phyloP scores from a whole-genome alignment of 1,140 invertebrate genomes.

The Lasioglossum baleicum region DNA sequence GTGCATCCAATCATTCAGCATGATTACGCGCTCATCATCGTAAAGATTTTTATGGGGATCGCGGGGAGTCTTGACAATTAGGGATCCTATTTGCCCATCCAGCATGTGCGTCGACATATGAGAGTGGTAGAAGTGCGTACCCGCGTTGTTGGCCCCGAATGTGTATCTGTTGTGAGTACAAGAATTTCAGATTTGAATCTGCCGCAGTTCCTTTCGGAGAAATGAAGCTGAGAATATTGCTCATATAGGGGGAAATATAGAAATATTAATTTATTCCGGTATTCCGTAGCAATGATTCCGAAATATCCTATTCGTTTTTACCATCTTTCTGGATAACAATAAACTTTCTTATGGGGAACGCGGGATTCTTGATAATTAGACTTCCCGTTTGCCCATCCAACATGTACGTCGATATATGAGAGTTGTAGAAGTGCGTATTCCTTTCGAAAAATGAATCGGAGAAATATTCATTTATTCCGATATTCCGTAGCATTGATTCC shows the following conservation, averaged over 20 bases:
- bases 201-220: too few relatives aligned
- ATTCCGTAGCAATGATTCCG: too few relatives aligned
- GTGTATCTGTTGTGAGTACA: constrained; percentile 84
- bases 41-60: constrained; percentile 88
- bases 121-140: constrained; percentile 95
- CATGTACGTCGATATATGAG: constrained; percentile 92
- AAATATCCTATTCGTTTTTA: too few relatives aligned
- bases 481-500: too few relatives aligned
- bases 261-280: too few relatives aligned
- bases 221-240: too few relatives aligned
- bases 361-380: constrained; percentile 86
- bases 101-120: constrained; percentile 92
- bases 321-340: constrained; percentile 65
- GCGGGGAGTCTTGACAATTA: constrained; percentile 89
- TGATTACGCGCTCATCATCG: constrained; percentile 90
- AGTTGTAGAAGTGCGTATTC: constrained; percentile 92
- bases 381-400: constrained; percentile 92
- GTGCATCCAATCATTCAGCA: constrained; percentile 93
- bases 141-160: constrained; percentile 86
- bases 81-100: constrained; percentile 91
- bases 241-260: too few relatives aligned
- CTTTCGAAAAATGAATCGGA: too few relatives aligned
- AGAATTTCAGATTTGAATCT: too few relatives aligned
- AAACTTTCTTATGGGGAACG: constrained; percentile 87
- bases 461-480: too few relatives aligned